Evolutionary conservation across 1,140 invertebrate species (phyloP).

Genomic region (Listronotus oregonensis): DNA sequence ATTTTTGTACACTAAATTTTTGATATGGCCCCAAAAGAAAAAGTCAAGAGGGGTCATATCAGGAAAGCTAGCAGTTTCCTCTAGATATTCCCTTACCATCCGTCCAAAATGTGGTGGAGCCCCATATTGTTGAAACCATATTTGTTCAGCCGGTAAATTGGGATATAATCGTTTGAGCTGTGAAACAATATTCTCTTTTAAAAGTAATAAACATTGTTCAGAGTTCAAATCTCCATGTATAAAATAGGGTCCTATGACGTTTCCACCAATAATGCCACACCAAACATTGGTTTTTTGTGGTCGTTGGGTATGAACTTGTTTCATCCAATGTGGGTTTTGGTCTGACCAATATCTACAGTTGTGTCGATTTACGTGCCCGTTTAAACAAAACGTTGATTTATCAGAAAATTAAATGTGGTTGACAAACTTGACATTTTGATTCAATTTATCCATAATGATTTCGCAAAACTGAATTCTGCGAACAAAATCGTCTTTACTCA

Average conservation of each 20-base stretch:
- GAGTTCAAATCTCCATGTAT: conserved; percentile 5
- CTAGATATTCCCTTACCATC: no score
- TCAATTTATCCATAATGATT: not conserved
- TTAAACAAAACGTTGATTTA: conserved; percentile 16
- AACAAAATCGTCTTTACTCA: conserved; percentile 27
- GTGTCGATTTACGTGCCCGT: conserved; percentile 12
- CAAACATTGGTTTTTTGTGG: conserved; percentile 13
- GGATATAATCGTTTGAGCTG: no score
- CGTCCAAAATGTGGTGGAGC: no score
- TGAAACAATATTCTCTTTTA: no score
- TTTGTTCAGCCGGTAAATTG: no score
- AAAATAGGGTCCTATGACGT: conserved; percentile 1
- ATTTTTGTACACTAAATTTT: no score
- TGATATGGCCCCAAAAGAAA: no score
- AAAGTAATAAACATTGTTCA: no score
- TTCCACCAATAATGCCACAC: not conserved
- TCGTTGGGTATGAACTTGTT: conserved; percentile 6
- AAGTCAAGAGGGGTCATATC: no score
- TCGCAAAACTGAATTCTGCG: conserved; percentile 24
- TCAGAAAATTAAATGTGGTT: conserved; percentile 22
- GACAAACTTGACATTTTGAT: conserved; percentile 2
- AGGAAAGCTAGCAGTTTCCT: no score
- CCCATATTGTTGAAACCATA: no score
- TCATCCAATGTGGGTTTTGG: not conserved
- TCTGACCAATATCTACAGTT: conserved; percentile 19